Evolutionary conservation across 2,888 invertebrate genomes (phyloP), one percentile per base, ranked within the genome.

Genomic region (Aporophyla lueneburgensis): DNA sequence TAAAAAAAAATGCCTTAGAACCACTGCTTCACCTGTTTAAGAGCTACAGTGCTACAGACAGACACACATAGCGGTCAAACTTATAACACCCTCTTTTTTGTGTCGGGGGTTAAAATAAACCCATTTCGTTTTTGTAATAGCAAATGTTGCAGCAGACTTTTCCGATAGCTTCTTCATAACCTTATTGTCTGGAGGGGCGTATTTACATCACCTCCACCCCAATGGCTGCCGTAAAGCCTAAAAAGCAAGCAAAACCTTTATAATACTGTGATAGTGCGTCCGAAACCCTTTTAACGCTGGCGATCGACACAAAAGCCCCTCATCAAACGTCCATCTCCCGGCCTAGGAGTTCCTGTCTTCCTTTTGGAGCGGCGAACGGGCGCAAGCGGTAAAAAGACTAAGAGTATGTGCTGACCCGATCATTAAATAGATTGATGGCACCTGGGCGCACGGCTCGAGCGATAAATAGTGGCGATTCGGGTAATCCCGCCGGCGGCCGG

Each of bases 391-490:
- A 96, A 96, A 96, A 96, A 95, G 95, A 93, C 91, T 92, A 93
- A 95, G 96, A 95, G 94, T 92, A 93, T 93, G 95, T 95, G 96
- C 96, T 96, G 96, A 96, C 96, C 96, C 96, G 96, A 96, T 96
- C 96, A 96, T 96, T 96, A 96, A 96, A 96, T 95, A 96, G 96
- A 96, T 96, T 95, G 96, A 96, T 96, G 94, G 96, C 95, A 96
- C 96, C 96, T 96, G 96, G 95, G 96, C 95, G 95, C 94, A 94
- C 94, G 95, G 95, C 95, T 94, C 92, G 93, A 93, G 95, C 96
- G 96, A 96, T 96, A 96, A 96, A 96, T 96, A 96, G 96, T 96
- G 96, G 96, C 95, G 96, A 96, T 96, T 96, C 95, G 94, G 95
- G 95, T 96, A 96, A 96, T 96, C 96, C 96, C 91, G 93, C 93